Evolutionary conservation across 2,797 vertebrate species (phyloP), one percentile per base, ranked within the genome.

Genomic region (Botia almorhae): DNA sequence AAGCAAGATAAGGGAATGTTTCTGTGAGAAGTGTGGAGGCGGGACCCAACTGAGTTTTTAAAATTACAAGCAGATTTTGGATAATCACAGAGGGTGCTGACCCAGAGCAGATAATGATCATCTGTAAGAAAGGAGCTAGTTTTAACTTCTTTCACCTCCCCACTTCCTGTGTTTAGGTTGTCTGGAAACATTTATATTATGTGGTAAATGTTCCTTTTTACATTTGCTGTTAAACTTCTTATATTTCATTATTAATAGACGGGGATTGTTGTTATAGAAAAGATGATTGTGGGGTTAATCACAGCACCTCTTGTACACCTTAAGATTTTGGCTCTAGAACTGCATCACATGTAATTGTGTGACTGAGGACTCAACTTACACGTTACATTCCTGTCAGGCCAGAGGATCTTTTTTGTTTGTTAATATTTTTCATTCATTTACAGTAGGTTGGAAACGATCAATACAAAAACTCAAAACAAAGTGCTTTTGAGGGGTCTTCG

Each of bases 391-490:
- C 82, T 84, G 60, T 58, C 55, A 85, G 82, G 83, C 48, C n/a
- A 69, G 73, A 75, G 23, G 78, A 71, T 72, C 13, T 61, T 78
- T 65, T 3, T 53, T 55, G 81, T 80, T 79, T 50, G 69, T 79
- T 88, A 83, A 87, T 85, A 81, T 85, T 70, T 69, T 60, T 87
- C 87, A 84, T 68, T 79, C 56, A 79, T 87, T 13, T 43, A 89
- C 81, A 86, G 85, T 87, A 84, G 87, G 83, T 89, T 82, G 72
- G 85, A 84, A 85, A 86, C 82, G 10, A 33, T n/a, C 33, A 78
- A 70, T 81, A 63, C 56, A 48, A 50, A 81, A 82, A 43, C 55
- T 29, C 12, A 71, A 56, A 72, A 55, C 21, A 67, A 68, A 46
- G 58, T 82, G 4, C 56, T 39, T 70, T 67, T 72, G 21, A 77